Evolutionary conservation across 2,797 vertebrate species (phyloP).

Genomic region (Nyctalus aviator): DNA sequence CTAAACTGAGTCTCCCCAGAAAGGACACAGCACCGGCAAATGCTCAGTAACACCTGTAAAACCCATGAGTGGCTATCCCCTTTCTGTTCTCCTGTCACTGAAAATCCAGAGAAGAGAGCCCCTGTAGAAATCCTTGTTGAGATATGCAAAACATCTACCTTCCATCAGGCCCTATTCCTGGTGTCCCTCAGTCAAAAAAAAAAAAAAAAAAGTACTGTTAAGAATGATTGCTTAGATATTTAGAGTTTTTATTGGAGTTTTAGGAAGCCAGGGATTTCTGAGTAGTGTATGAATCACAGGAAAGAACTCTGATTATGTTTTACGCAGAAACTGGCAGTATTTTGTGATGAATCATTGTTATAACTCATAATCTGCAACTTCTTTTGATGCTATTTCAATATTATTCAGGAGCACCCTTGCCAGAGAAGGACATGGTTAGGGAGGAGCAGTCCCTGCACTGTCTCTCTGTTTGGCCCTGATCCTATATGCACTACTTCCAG

Average conservation of each 20-base stretch:
- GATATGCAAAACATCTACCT: not conserved
- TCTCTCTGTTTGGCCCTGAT: not conserved
- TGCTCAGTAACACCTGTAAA: fast-evolving
- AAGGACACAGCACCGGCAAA: fast-evolving
- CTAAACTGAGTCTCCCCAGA: not conserved
- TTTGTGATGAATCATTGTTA: not conserved
- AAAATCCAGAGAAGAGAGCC: not conserved
- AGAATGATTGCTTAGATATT: not conserved
- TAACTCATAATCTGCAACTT: not conserved
- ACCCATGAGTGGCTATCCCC: fast-evolving
- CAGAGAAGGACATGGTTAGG: not conserved
- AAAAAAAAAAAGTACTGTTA: not conserved
- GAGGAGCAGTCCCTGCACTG: not conserved
- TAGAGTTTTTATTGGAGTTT: conserved; percentile 24
- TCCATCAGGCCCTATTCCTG: not conserved
- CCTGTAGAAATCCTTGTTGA: not conserved
- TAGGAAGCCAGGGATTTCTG: conserved; percentile 56
- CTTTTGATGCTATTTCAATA: not conserved
- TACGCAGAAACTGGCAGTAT: conserved; percentile 9
- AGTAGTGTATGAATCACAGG: conserved; percentile 62
- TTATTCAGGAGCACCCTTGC: not conserved
- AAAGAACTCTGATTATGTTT: conserved; percentile 45
- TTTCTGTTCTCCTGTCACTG: fast-evolving
- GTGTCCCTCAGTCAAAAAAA: not conserved
- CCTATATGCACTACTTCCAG: fast-evolving